These are phyloP conservation scores for Bimastos eiseni DNA, from an alignment of 2,888 invertebrate genomes.

Conservation along the genomic window DNA sequence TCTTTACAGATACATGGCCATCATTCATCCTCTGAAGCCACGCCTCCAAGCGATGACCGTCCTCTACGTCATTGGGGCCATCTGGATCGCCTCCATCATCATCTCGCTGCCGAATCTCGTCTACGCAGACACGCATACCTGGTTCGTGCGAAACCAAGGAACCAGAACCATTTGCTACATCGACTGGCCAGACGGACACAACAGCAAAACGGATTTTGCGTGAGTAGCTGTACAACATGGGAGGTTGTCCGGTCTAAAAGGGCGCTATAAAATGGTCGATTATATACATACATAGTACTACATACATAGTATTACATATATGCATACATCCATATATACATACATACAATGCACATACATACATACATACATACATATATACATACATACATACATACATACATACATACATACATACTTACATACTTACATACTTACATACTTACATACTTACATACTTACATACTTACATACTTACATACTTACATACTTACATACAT, in stretches of 20 bases:
- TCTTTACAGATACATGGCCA: conserved; percentile 87
- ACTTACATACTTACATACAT: not conserved
- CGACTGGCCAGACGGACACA: conserved; percentile 74
- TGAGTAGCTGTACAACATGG: not conserved
- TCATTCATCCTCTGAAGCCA: conserved; percentile 83
- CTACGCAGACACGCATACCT: conserved; percentile 75
- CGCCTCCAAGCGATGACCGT: conserved; percentile 82
- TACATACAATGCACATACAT: no score
- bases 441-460: not conserved
- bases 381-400: no score
- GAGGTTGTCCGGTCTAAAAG: no score
- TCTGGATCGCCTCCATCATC: conserved; percentile 80
- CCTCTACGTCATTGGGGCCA: conserved; percentile 74
- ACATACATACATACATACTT: no score
- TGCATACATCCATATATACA: no score
- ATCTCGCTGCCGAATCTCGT: conserved; percentile 80
- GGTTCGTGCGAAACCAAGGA: conserved; percentile 48
- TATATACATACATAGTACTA: no score
- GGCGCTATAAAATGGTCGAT: no score
- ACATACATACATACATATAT: no score
- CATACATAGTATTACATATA: no score
- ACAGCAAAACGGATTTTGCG: not conserved
- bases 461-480: not conserved
- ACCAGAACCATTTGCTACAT: conserved; percentile 75
- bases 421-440: not conserved